Evolutionary conservation across 2,888 invertebrate genomes (phyloP), one percentile per base, ranked within the genome.

Genomic region (Drosophila colorata): DNA sequence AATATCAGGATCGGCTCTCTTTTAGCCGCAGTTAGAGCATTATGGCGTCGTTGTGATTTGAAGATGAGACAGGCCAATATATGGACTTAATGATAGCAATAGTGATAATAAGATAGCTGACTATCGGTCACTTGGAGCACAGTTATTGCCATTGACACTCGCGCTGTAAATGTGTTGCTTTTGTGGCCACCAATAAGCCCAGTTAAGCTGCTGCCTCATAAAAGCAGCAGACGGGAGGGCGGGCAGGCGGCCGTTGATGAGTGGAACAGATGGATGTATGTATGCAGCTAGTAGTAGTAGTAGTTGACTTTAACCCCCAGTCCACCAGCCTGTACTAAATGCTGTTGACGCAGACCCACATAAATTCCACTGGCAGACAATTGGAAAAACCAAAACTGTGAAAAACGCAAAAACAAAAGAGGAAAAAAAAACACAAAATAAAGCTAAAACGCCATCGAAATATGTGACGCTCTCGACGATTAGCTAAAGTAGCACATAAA

Each of bases 401-500:
- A 48, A 49, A 65, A 58, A 18, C 8, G 16, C 9, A n/a, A 43
- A 74, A 65, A 60, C 44, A 33, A 4, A 14, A 37, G 23, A 8
- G 35, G 41, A 31, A 49, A 28, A 55, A 52, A 11, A 13, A 28
- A 4, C 0, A 25, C 1, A 25, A 25, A 25, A 25, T 23, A 28
- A 20, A 20, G 9, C 9, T 9, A 28, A 28, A 28, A 18, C 8
- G 16, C 9, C 33, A 28, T 28, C 40, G 31, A 49, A 57, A 60
- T 61, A 61, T 65, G 64, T 66, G 69, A 80, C 81, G 80, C 71
- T 66, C 56, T 58, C 78, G 53, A 55, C 60, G 83, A 74, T 82
- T 80, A 82, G 84, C 68, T 51, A 77, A 83, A 86, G 87, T 77
- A 74, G 84, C 80, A 72, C 84, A 83, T 70, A 77, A 77, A 80